phyloP scores from a whole-genome alignment of 2,797 vertebrate genomes.

The Silurus lanzhouensis region DNA sequence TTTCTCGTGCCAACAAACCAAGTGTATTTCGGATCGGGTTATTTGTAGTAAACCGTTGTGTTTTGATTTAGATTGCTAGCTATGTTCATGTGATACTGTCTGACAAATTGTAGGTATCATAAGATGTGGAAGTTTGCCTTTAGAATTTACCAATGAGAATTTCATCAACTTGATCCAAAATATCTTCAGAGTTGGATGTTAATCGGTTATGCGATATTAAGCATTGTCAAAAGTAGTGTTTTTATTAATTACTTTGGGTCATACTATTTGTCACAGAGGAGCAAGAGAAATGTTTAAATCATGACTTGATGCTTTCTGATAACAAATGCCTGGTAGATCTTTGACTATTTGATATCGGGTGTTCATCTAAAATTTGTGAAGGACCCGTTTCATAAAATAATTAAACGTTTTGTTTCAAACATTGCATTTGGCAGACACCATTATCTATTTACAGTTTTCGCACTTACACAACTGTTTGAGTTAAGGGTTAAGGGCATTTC shows the following conservation, averaged over 20 bases:
- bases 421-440: no score
- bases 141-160: background rate
- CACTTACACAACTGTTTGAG: no score
- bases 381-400: background rate
- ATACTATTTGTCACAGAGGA: background rate
- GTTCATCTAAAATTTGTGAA: background rate
- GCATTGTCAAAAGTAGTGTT: constrained; percentile 5
- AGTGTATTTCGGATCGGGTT: background rate
- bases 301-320: background rate
- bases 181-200: background rate
- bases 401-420: no score
- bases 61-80: constrained; percentile 16
- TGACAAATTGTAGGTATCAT: constrained; percentile 16
- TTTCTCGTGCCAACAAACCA: constrained; percentile 17
- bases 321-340: background rate
- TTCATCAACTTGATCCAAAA: background rate
- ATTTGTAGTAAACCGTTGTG: constrained; percentile 9
- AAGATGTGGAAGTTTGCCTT: constrained; percentile 13
- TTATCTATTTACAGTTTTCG: no score
- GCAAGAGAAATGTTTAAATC: background rate
- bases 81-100: constrained; percentile 16
- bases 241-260: constrained; percentile 13
- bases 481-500: no score
- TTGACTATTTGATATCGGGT: background rate
- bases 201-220: background rate